A percentile compares a stretch with the other conserved stretches of the same genome.
phyloP scores from a whole-genome alignment of 2,888 invertebrate species.

The Caenorhabditis imperialis region DNA sequence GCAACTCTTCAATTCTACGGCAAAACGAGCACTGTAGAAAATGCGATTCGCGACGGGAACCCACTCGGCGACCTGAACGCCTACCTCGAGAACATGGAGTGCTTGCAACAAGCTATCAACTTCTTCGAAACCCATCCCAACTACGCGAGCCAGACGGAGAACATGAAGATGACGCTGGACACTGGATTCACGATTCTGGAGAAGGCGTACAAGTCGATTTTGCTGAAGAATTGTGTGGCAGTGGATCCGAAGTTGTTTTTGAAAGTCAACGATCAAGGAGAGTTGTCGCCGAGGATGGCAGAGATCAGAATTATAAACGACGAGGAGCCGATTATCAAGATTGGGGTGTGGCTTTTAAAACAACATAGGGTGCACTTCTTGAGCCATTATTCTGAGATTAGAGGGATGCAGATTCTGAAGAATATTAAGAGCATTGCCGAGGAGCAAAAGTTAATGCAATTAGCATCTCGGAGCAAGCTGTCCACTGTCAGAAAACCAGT shows the following conservation, averaged over 20 bases:
- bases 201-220: constrained; percentile 70
- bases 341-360: constrained; percentile 66
- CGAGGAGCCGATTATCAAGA: constrained; percentile 54
- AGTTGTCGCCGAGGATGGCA: constrained; percentile 48
- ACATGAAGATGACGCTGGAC: constrained; percentile 74
- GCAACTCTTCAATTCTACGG: constrained; percentile 96
- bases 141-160: constrained; percentile 64
- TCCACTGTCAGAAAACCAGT: constrained; percentile 27
- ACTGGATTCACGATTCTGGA: constrained; percentile 72
- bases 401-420: constrained; percentile 57
- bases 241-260: constrained; percentile 54
- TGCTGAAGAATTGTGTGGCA: constrained; percentile 57
- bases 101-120: constrained; percentile 69
- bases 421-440: constrained; percentile 52
- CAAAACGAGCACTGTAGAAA: constrained; percentile 91
- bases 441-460: constrained; percentile 39
- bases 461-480: constrained; percentile 35
- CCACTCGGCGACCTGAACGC: constrained; percentile 55
- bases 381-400: constrained; percentile 59
- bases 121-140: constrained; percentile 66
- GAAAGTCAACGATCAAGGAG: constrained; percentile 18
- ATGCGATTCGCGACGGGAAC: constrained; percentile 66
- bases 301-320: constrained; percentile 53
- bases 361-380: constrained; percentile 59
- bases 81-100: constrained; percentile 76